A percentile compares a stretch with the other conserved stretches of the same genome.
These are phyloP conservation scores for Tolypeutes matacus DNA, from an alignment of 2,797 vertebrate species.

Conservation along the genomic window DNA sequence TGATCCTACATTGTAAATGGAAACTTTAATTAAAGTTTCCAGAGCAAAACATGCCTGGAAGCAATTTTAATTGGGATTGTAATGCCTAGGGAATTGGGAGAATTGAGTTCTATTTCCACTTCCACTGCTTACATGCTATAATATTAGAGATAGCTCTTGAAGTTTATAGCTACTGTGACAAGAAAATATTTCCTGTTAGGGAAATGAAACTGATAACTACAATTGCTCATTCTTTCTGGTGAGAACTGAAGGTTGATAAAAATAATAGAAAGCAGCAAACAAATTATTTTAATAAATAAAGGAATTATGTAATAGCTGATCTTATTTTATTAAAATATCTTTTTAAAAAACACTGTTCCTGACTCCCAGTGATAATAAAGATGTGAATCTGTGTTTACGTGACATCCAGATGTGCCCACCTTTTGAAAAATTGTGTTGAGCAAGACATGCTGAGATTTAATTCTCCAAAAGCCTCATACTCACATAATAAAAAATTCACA, in stretches of 20 bases:
- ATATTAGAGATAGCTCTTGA: not conserved
- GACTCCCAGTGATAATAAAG: not conserved
- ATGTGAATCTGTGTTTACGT: not conserved
- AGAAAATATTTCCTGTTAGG: not conserved
- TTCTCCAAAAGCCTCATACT: not conserved
- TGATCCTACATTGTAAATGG: not conserved
- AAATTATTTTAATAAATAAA: not conserved
- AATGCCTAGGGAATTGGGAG: not conserved
- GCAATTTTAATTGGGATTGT: not conserved
- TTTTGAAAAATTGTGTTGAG: not conserved
- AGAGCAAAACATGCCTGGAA: not conserved
- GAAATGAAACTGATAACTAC: not conserved
- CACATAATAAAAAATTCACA: not conserved
- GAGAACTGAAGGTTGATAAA: not conserved
- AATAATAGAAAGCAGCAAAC: not conserved
- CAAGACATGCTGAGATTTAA: not conserved
- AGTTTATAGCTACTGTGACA: not conserved
- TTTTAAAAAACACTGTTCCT: not conserved
- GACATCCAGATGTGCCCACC: not conserved
- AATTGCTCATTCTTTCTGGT: not conserved
- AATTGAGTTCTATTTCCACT: not conserved
- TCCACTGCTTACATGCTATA: too few species aligned
- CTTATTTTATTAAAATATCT: not conserved
- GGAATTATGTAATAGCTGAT: not conserved
- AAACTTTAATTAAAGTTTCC: slow-evolving; percentile 32